Evolutionary conservation across 2,888 invertebrate species (phyloP).

Genomic region (Blomia tropicalis): DNA sequence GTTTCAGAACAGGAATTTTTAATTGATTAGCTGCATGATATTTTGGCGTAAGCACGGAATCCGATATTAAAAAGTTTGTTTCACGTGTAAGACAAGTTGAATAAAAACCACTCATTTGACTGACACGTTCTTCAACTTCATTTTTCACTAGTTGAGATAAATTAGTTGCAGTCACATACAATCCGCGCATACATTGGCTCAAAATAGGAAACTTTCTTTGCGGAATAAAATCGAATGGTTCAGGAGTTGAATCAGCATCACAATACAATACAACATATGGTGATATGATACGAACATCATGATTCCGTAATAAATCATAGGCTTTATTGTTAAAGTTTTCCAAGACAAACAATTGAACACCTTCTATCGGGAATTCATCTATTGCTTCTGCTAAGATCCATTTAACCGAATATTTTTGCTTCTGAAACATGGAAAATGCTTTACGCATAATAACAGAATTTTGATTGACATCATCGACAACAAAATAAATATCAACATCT

Average conservation of each 20-base stretch:
- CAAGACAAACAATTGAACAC: too few species aligned
- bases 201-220: conserved; percentile 57
- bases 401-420: too few species aligned
- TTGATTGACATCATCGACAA: too few species aligned
- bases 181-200: conserved; percentile 54
- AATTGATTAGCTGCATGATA: conserved; percentile 47
- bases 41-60: conserved; percentile 37
- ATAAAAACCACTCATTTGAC: conserved; percentile 37
- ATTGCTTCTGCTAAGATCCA: too few species aligned
- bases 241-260: conserved; percentile 40
- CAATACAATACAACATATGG: conserved; percentile 54
- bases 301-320: too few species aligned
- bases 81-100: conserved; percentile 36
- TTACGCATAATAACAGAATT: too few species aligned
- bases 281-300: conserved; percentile 56
- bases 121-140: conserved; percentile 32
- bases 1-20: conserved; percentile 55
- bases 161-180: conserved; percentile 34
- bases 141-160: conserved; percentile 33
- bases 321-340: too few species aligned
- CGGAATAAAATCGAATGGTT: conserved; percentile 57
- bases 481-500: too few species aligned
- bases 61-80: conserved; percentile 65
- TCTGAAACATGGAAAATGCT: too few species aligned
- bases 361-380: too few species aligned